phyloP scores from a whole-genome alignment of 2,797 vertebrate species.

The Poecilia velifera region DNA sequence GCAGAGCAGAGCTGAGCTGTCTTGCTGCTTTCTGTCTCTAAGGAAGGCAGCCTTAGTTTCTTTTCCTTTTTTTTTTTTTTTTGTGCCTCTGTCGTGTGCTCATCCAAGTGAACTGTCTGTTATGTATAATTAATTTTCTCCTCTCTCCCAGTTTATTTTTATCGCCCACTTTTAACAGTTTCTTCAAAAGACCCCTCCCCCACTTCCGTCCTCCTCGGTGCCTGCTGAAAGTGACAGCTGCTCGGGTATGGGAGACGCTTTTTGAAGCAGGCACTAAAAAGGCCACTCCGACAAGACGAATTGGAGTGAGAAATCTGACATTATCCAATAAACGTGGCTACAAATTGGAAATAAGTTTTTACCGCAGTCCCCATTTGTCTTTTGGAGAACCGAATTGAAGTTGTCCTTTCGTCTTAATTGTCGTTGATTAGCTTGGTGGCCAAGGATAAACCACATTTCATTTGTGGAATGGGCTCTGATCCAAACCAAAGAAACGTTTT shows the following conservation, averaged over 20 bases:
- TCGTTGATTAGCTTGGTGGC: constrained; percentile 60
- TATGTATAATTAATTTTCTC: constrained; percentile 84
- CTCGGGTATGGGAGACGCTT: constrained; percentile 68
- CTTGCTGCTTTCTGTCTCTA: constrained; percentile 34
- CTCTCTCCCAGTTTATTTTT: constrained; percentile 82
- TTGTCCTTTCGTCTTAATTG: constrained; percentile 53
- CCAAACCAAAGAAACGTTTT: constrained; percentile 25
- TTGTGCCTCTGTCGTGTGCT: constrained; percentile 61
- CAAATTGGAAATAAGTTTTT: constrained; percentile 72
- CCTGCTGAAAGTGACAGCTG: constrained; percentile 78
- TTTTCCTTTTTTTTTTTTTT: constrained; percentile 42
- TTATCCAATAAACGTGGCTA: constrained; percentile 67
- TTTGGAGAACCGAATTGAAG: constrained; percentile 50
- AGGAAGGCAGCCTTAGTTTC: constrained; percentile 61
- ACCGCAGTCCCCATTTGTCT: constrained; percentile 24
- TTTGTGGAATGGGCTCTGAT: constrained; percentile 24
- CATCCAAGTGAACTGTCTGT: constrained; percentile 77
- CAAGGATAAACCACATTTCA: constrained; percentile 25
- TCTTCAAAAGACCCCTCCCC: constrained; percentile 77
- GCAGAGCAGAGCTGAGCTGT: constrained; percentile 53
- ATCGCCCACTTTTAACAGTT: constrained; percentile 79
- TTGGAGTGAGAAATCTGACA: constrained; percentile 66
- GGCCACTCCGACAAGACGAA: constrained; percentile 70
- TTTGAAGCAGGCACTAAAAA: constrained; percentile 80
- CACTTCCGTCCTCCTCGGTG: constrained; percentile 60